Base-by-base conservation (phyloP, 2,888 invertebrate genomes). In the Drosophila nr. medialis region DNA sequence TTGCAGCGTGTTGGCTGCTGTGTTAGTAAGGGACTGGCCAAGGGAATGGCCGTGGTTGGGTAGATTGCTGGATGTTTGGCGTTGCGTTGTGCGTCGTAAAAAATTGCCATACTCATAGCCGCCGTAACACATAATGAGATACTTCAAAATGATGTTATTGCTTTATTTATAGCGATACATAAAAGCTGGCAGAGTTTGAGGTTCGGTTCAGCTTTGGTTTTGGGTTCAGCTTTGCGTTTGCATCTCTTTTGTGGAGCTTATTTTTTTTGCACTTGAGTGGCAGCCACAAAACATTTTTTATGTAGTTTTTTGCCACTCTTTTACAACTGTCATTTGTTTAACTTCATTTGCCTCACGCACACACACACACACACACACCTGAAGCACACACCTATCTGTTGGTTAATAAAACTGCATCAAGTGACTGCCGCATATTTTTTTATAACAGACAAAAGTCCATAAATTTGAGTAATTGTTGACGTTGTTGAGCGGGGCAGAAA, bases 71-170 rank as follows among this genome's bases (percentile, higher is more conserved):
- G 45, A 24, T 18, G 18, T n/a, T 36, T 55, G 54, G 15, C n/a
- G n/a, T 32, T 65, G 21, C n/a, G 29, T 29, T 65, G 73, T 51
- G 58, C 64, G 71, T 81, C 89, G 64, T 86, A 86, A 88, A 86
- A 86, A 88, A 86, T 81, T 83, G 85, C 68, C 81, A 70, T 73
- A 74, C 82, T 80, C 85, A 72, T 70, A 64, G 75, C 70, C 67
- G 81, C 84, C 89, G 86, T 89, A 89, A 75, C 84, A 89, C 84
- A 70, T 86, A 89, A 89, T 86, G 89, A 89, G 89, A 83, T 84
- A 87, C 85, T 89, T 87, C 87, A 89, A 89, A 89, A 83, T 89
- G 83, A 89, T 89, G 89, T 87, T 89, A 89, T 89, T 89, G 87
- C 85, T 87, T 89, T 85, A 86, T 86, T 86, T 87, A 86, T 86